A percentile compares a stretch with the other conserved stretches of the same genome.
Evolutionary conservation across 2,797 vertebrate genomes (phyloP).

Genomic region (Sandelia bainsii): DNA sequence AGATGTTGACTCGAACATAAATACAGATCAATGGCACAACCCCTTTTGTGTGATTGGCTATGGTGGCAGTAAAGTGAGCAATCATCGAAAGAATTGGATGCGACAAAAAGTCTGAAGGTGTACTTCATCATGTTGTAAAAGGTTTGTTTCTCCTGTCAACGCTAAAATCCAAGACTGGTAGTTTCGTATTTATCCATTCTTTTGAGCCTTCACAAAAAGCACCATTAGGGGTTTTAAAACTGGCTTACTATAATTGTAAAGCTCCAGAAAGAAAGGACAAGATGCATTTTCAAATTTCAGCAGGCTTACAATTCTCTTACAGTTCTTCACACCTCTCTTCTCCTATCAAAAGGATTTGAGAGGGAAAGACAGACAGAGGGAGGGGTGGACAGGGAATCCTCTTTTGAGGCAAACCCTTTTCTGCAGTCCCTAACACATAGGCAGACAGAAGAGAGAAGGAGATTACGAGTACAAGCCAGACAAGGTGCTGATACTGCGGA

Average conservation of each 20-base stretch:
- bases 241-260: constrained; percentile 11
- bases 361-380: constrained; percentile 15
- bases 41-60: constrained; percentile 10
- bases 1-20: constrained; percentile 18
- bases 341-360: constrained; percentile 54
- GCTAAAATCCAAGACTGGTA: background rate
- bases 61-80: constrained; percentile 22
- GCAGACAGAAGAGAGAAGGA: constrained; percentile 50
- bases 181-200: constrained; percentile 19
- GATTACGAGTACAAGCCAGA: constrained; percentile 69
- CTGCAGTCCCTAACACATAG: constrained; percentile 43
- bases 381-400: constrained; percentile 54
- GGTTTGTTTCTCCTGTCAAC: constrained; percentile 20
- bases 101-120: constrained; percentile 9
- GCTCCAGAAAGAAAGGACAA: background rate
- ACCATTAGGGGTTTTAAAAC: background rate
- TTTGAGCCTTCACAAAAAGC: constrained; percentile 7
- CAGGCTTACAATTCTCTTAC: constrained; percentile 30
- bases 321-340: constrained; percentile 36
- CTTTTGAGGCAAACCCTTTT: constrained; percentile 60
- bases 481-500: constrained; percentile 64
- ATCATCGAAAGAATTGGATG: constrained; percentile 16
- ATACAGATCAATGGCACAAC: constrained; percentile 25
- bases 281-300: constrained; percentile 24
- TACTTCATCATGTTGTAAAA: constrained; percentile 1